A percentile compares a stretch with the other conserved stretches of the same genome.
Evolutionary conservation across 1,140 invertebrate genomes (phyloP).

Genomic region (Lepidurus arcticus): DNA sequence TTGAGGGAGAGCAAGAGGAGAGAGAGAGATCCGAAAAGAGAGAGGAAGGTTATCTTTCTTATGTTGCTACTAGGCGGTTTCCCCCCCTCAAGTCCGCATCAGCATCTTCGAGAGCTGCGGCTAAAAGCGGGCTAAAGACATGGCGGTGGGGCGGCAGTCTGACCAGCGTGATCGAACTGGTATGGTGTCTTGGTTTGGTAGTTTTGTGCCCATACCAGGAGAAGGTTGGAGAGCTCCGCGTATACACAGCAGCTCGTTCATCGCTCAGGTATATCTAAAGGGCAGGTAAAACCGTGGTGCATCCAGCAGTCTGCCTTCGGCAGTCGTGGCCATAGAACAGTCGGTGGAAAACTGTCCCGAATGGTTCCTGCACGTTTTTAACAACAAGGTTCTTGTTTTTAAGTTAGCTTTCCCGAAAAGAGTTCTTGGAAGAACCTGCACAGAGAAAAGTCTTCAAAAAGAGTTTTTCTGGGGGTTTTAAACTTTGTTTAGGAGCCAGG

Average conservation of each 20-base stretch:
- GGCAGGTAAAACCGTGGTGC: not conserved
- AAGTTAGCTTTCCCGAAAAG: too few relatives aligned
- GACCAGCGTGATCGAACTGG: conserved; percentile 12
- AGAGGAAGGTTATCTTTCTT: not conserved
- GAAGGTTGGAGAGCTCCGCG: not conserved
- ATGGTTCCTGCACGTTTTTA: not conserved
- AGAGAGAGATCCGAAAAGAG: not conserved
- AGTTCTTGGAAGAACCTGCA: too few relatives aligned
- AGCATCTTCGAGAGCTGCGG: not conserved
- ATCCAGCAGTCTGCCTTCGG: conserved; percentile 16
- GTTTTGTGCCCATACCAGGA: conserved; percentile 12
- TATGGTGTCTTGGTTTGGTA: conserved; percentile 6
- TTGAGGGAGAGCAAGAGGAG: not conserved
- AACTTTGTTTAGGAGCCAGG: not conserved
- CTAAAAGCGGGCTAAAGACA: not conserved
- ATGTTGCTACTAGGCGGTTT: not conserved
- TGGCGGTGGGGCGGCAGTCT: not conserved
- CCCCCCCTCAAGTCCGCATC: not conserved
- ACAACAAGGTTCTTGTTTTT: not conserved
- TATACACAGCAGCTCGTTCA: conserved; percentile 18
- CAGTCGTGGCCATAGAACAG: conserved; percentile 6
- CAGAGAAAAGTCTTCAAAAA: too few relatives aligned
- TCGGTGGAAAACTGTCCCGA: not conserved
- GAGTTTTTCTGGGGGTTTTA: too few relatives aligned
- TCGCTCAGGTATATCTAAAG: conserved; percentile 11